Evolutionary conservation across 2,888 invertebrate species (phyloP).

Genomic region (Acronicta alni): DNA sequence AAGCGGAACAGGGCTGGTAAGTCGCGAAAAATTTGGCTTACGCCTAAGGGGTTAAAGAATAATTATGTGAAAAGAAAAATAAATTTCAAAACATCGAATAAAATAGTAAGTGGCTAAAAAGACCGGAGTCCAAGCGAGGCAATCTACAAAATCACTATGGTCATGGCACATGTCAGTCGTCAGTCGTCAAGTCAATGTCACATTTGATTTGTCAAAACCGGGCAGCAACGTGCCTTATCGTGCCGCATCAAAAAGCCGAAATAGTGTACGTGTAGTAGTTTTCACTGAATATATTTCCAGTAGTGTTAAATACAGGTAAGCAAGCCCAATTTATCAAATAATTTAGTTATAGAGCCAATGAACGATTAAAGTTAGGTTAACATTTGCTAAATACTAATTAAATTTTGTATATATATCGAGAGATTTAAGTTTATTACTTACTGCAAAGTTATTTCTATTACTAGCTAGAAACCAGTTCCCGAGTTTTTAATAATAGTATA

Average conservation of each 20-base stretch:
- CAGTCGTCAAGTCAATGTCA: slow-evolving; percentile 27
- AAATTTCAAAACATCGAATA: too few relatives aligned
- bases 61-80: too few relatives aligned
- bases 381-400: slow-evolving; percentile 8
- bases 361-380: slow-evolving; percentile 30
- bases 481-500: too few relatives aligned
- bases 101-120: slow-evolving; percentile 21
- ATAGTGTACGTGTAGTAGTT: slow-evolving; percentile 40
- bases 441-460: neutral
- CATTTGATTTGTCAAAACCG: slow-evolving; percentile 1
- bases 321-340: neutral
- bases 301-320: slow-evolving; percentile 30
- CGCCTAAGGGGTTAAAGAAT: too few relatives aligned
- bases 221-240: slow-evolving; percentile 24
- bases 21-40: too few relatives aligned
- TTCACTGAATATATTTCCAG: slow-evolving; percentile 7
- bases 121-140: slow-evolving; percentile 7
- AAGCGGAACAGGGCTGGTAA: too few relatives aligned
- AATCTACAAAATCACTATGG: neutral
- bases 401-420: too few relatives aligned
- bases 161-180: slow-evolving; percentile 4
- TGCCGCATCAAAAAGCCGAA: slow-evolving; percentile 29
- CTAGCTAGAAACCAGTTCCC: too few relatives aligned
- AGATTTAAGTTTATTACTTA: too few relatives aligned
- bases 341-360: neutral